These are phyloP conservation scores for Phalacrocorax pelagicus DNA, from an alignment of 2,113 vertebrate genomes.

Conservation along the genomic window DNA sequence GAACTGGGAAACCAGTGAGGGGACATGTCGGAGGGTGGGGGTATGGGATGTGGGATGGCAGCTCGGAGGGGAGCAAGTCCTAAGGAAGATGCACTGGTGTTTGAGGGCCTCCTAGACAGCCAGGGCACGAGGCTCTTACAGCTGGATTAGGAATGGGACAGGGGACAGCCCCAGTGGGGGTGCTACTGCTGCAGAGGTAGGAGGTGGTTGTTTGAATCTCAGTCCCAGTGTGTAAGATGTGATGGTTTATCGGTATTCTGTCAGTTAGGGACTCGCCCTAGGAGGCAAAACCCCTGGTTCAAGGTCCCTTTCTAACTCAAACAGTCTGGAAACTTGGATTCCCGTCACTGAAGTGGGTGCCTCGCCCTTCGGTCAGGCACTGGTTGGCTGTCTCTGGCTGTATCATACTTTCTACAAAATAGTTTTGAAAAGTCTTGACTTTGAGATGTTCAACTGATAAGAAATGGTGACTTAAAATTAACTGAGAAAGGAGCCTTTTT, in stretches of 20 bases:
- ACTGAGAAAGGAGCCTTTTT: not conserved
- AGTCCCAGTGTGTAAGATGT: not conserved
- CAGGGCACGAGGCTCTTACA: not conserved
- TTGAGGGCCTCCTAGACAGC: not conserved
- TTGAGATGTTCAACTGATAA: not conserved
- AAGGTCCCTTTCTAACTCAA: not conserved
- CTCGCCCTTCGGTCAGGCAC: not conserved
- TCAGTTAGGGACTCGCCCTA: not conserved
- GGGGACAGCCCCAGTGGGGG: not conserved
- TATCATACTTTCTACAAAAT: not conserved
- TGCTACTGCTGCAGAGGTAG: not conserved
- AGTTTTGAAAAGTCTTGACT: not conserved
- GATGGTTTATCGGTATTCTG: not conserved
- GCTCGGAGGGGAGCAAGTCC: not conserved
- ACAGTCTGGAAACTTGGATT: not conserved
- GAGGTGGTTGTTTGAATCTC: not conserved
- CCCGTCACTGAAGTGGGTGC: rapidly evolving
- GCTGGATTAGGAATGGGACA: not conserved
- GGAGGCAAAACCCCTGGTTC: not conserved
- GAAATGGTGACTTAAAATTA: not conserved
- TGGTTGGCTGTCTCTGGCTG: not conserved
- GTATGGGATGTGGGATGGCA: not conserved
- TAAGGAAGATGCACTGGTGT: not conserved
- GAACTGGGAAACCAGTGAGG: not conserved
- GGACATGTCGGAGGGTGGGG: no score